Conservation (phyloP, 2,888 invertebrate genomes). For the Siphonodentalium dalli region DNA sequence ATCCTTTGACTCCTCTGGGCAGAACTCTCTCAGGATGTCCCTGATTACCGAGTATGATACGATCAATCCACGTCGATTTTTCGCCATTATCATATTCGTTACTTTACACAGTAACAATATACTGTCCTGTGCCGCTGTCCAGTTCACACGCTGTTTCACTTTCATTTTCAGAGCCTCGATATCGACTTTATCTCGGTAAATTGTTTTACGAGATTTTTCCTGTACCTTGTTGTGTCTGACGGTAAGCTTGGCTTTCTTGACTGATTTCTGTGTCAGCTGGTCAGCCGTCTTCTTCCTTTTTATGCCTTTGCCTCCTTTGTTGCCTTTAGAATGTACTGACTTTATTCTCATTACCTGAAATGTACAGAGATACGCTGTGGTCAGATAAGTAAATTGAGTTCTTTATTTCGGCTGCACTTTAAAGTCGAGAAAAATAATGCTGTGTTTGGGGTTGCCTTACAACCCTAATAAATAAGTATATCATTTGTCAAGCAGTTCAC, state of each 20-base stretch:
- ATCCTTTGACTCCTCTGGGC: slow-evolving; percentile 67
- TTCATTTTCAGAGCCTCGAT: slow-evolving; percentile 72
- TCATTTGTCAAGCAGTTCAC: no score
- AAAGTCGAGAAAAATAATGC: no score
- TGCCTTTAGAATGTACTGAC: slow-evolving; percentile 25
- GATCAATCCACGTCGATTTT: slow-evolving; percentile 26
- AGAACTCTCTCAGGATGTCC: slow-evolving; percentile 40
- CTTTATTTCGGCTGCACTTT: no score
- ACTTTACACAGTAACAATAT: slow-evolving; percentile 76
- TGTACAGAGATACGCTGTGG: no score
- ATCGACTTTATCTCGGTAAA: slow-evolving; percentile 71
- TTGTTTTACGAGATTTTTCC: no score
- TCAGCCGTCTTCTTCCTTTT: slow-evolving; percentile 23
- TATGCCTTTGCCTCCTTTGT: slow-evolving; percentile 46
- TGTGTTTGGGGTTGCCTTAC: no score
- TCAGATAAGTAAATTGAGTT: no score
- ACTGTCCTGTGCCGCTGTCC: slow-evolving; percentile 76
- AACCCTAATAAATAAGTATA: no score
- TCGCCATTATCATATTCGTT: slow-evolving; percentile 69
- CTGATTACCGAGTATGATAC: slow-evolving; percentile 36
- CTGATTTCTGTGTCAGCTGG: background rate
- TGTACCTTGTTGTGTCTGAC: no score
- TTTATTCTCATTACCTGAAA: background rate
- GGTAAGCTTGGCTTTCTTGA: background rate
- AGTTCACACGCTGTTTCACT: slow-evolving; percentile 69